phyloP scores from a whole-genome alignment of 2,888 invertebrate species.

The Hypomecis atomaria region DNA sequence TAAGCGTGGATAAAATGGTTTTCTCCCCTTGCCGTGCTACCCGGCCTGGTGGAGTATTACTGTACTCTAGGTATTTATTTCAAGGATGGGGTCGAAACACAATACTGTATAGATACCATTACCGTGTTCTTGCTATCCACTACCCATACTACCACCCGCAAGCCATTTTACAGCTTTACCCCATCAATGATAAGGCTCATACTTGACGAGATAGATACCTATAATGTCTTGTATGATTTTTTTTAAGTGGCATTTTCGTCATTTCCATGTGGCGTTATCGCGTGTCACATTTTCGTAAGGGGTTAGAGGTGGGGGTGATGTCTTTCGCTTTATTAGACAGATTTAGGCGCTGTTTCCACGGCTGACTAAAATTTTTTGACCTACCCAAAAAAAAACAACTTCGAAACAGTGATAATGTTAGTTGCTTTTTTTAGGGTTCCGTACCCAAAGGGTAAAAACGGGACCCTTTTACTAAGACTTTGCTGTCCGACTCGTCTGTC shows the following conservation, averaged over 20 bases:
- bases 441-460: no score
- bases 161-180: conserved; percentile 1
- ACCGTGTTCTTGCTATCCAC: background rate
- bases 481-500: no score
- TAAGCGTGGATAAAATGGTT: no score
- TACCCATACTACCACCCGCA: conserved; percentile 8
- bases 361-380: background rate
- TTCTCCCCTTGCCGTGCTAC: no score
- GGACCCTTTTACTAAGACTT: no score
- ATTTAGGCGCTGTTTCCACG: conserved; percentile 17
- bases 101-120: no score
- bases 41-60: no score
- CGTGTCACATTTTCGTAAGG: conserved; percentile 37
- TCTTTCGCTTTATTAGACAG: conserved; percentile 43
- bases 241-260: conserved; percentile 42
- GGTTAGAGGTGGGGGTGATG: conserved; percentile 32
- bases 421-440: no score
- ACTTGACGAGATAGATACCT: background rate
- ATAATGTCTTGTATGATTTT: conserved; percentile 24
- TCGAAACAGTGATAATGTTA: no score
- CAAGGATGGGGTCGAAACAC: no score
- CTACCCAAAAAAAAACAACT: no score
- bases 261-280: conserved; percentile 44
- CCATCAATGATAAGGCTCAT: background rate
- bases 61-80: no score